Evolutionary conservation across 2,113 vertebrate genomes (phyloP), one percentile per base, ranked within the genome.

Genomic region (Tetrax tetrax): DNA sequence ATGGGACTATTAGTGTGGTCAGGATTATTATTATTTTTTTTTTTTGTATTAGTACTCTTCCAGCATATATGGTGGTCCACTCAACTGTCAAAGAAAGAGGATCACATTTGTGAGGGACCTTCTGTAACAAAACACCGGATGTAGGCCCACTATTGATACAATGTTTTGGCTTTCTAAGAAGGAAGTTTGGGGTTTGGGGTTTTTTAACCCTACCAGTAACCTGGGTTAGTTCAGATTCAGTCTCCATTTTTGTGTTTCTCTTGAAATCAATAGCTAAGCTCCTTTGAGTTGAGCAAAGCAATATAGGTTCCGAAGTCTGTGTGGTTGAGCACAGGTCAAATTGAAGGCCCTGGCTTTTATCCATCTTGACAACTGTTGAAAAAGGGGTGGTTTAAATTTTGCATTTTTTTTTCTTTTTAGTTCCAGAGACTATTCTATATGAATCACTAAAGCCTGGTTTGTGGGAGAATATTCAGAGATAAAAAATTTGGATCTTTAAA

Each of bases 41-140:
- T 71, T 43, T 74, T 71, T 47, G 7, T 77, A 35, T 74, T 57
- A 83, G 5, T 59, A n/a, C 24, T 68, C 19, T 90, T 96, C 71
- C 69, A 94, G 16, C 21, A 14, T 89, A 38, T 93, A 7, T 78
- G 87, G 91, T 96, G 87, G 79, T 83, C 95, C 50, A 59, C 68
- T 27, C 66, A 75, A 8, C 41, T 74, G 59, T 59, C 78, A 72
- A 72, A 89, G 69, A 69, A 80, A 81, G 60, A 89, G 48, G 48
- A 95, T 22, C 27, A 22, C 1, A 7, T 51, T 87, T 8, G 7
- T 45, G 69, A 6, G 4, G 38, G 66, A 84, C 63, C 51, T 56
- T 50, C 76, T 68, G 11, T 80, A 88, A 87, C 65, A 77, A 86
- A 92, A 69, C 4, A 8, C 90, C 85, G 93, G 66, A 50, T 23